Conservation (phyloP, 2,888 invertebrate species). For the Tillus elongatus region DNA sequence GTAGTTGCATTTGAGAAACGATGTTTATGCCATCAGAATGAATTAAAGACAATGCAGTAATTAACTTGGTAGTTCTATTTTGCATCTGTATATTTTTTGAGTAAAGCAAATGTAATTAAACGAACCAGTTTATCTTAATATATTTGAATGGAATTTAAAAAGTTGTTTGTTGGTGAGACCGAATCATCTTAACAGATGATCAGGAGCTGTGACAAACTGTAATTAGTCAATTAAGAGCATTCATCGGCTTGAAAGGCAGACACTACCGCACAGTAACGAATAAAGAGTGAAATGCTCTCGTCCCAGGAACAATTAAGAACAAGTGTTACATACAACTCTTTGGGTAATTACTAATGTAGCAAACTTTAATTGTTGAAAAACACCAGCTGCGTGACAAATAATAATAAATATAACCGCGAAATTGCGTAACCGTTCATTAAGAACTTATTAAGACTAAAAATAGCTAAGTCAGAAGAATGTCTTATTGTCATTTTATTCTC, state of each 20-base stretch:
- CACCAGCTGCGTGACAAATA: conserved; percentile 42
- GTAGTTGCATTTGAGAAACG: too few species aligned
- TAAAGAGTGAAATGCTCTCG: conserved; percentile 30
- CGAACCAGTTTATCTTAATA: too few species aligned
- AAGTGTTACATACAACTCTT: conserved; percentile 41
- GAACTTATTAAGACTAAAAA: conserved; percentile 22
- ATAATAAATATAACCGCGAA: conserved; percentile 38
- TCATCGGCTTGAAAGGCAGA: conserved; percentile 18
- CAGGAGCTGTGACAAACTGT: conserved; percentile 11
- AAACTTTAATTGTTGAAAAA: conserved; percentile 43
- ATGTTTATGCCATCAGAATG: too few species aligned
- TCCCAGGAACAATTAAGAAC: conserved; percentile 39
- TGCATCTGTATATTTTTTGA: too few species aligned
- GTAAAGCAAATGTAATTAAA: too few species aligned
- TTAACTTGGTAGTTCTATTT: too few species aligned
- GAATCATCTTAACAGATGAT: conserved; percentile 2
- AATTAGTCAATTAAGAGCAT: conserved; percentile 25
- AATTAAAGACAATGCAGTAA: too few species aligned
- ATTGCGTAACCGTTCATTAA: conserved; percentile 31
- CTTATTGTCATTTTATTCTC: too few species aligned
- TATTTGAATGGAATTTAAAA: background rate
- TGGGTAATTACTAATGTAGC: conserved; percentile 40
- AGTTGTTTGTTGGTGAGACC: conserved; percentile 3
- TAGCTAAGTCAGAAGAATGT: too few species aligned
- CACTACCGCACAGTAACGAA: conserved; percentile 20